phyloP scores from a whole-genome alignment of 2,113 vertebrate species.

The Pseudonaja textilis region DNA sequence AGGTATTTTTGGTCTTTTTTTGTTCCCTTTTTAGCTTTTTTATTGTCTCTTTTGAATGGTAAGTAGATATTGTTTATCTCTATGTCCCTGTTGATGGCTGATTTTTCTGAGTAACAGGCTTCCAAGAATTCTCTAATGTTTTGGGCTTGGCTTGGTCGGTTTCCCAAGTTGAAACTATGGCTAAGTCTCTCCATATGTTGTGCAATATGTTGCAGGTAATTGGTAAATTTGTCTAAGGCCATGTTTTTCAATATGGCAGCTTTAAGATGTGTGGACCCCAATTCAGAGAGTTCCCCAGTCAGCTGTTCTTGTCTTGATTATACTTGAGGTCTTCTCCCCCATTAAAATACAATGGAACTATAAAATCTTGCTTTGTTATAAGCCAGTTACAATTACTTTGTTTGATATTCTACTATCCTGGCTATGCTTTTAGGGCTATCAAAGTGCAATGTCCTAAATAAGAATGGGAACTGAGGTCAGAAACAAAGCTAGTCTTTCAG shows the following conservation, averaged over 20 bases:
- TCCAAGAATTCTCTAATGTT: not conserved
- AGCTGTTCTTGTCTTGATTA: not conserved
- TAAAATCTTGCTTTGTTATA: not conserved
- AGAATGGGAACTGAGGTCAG: not conserved
- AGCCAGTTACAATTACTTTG: not conserved
- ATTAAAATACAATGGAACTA: not conserved
- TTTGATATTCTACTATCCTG: not conserved
- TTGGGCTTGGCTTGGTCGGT: not conserved
- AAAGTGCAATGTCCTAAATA: not conserved
- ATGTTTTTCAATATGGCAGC: not conserved
- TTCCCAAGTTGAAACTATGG: not conserved
- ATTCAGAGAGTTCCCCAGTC: not conserved
- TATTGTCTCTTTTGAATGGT: not conserved
- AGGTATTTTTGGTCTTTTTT: not conserved
- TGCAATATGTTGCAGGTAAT: not conserved
- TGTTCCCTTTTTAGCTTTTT: not conserved
- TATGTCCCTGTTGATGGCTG: not conserved
- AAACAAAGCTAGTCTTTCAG: not conserved
- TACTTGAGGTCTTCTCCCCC: not conserved
- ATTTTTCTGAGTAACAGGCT: not conserved
- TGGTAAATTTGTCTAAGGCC: not conserved
- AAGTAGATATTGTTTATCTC: not conserved
- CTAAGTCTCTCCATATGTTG: not conserved
- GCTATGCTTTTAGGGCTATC: not conserved
- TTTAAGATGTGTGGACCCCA: not conserved